Evolutionary conservation across 1,140 invertebrate genomes (phyloP).

Genomic region (Yoshiicerus persimilis): DNA sequence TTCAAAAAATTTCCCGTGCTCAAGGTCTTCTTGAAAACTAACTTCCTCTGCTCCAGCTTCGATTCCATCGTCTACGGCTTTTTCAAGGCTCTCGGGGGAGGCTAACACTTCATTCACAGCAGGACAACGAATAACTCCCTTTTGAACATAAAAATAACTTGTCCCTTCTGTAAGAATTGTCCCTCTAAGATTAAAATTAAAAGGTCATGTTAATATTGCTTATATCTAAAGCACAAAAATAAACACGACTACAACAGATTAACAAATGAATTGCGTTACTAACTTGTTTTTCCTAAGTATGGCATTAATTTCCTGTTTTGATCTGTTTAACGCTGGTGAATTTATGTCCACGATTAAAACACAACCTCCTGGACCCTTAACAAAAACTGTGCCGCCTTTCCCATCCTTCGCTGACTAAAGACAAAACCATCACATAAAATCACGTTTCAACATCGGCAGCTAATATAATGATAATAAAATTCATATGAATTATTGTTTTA

Average conservation of each 20-base stretch:
- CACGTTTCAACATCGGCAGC: too few species aligned
- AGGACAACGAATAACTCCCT: slow-evolving; percentile 36
- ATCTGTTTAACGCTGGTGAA: slow-evolving; percentile 9
- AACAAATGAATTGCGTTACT: not conserved
- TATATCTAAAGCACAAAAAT: not conserved
- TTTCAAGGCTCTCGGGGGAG: slow-evolving; percentile 15
- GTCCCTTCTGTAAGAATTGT: not conserved
- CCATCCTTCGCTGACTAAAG: not conserved
- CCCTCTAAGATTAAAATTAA: not conserved
- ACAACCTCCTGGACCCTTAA: slow-evolving; percentile 34
- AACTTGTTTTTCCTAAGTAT: slow-evolving; percentile 37
- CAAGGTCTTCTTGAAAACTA: not conserved
- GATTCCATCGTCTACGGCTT: slow-evolving; percentile 34
- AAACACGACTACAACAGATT: not conserved
- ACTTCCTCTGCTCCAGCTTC: slow-evolving; percentile 43
- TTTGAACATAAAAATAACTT: slow-evolving; percentile 29
- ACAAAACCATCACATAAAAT: not conserved
- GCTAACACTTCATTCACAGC: not conserved
- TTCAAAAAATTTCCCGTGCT: slow-evolving; percentile 39
- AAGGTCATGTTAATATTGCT: not conserved
- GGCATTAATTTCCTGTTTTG: slow-evolving; percentile 29
- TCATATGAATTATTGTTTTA: not conserved
- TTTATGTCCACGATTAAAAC: slow-evolving; percentile 23
- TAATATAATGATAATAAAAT: not conserved
- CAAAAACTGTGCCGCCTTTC: not conserved